These are phyloP conservation scores for Girardinichthys multiradiatus DNA, from an alignment of 2,113 vertebrate genomes.

Conservation along the genomic window DNA sequence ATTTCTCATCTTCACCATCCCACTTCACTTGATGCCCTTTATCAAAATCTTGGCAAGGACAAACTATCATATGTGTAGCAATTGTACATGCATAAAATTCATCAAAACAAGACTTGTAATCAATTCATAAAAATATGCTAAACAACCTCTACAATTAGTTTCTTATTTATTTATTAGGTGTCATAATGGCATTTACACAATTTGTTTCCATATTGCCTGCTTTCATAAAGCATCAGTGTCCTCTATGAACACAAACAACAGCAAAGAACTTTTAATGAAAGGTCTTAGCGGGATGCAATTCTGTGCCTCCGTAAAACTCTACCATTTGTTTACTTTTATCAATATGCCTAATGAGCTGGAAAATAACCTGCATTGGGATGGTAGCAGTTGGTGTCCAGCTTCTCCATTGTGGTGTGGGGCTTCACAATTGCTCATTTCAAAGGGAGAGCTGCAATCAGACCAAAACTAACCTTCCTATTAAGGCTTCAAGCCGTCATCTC, in stretches of 20 bases:
- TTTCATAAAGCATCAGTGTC: slow-evolving; percentile 18
- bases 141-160: not conserved
- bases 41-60: not conserved
- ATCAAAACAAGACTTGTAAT: not conserved
- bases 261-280: slow-evolving; percentile 46
- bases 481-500: slow-evolving; percentile 29
- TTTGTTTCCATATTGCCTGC: not conserved
- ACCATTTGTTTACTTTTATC: slow-evolving; percentile 58
- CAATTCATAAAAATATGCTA: not conserved
- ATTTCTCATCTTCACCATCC: not conserved
- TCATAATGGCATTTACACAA: not conserved
- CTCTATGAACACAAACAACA: slow-evolving; percentile 13
- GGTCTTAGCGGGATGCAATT: slow-evolving; percentile 22
- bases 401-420: slow-evolving; percentile 26
- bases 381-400: slow-evolving; percentile 49
- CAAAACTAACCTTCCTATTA: slow-evolving; percentile 46
- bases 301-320: slow-evolving; percentile 23
- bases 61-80: not conserved
- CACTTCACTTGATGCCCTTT: not conserved
- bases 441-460: slow-evolving; percentile 41
- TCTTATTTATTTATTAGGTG: not conserved
- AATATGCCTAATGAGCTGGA: slow-evolving; percentile 63
- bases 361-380: slow-evolving; percentile 63
- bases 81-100: not conserved
- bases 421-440: slow-evolving; percentile 46